A percentile compares a stretch with the other conserved stretches of the same genome.
phyloP scores from a whole-genome alignment of 1,140 invertebrate species.

The Colletes gigas region DNA sequence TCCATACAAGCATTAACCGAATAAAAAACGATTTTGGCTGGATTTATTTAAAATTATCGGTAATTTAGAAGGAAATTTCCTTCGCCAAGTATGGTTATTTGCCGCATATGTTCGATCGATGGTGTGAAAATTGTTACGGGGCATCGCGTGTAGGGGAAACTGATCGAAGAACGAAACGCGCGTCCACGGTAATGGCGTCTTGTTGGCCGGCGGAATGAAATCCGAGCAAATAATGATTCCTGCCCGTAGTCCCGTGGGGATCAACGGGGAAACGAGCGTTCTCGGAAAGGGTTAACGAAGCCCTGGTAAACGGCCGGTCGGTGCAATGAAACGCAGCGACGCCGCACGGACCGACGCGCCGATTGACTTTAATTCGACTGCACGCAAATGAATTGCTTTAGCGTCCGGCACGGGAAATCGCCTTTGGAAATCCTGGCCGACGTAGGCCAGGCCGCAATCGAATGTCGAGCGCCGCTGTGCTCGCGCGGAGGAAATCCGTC shows the following conservation, averaged over 20 bases:
- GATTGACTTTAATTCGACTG: slow-evolving; percentile 59
- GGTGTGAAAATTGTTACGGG: too few species aligned
- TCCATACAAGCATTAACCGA: too few species aligned
- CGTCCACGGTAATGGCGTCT: too few species aligned
- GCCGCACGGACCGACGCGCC: slow-evolving; percentile 14
- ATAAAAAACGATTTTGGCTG: too few species aligned
- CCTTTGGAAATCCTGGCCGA: slow-evolving; percentile 57
- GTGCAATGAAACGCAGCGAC: slow-evolving; percentile 22
- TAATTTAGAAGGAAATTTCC: too few species aligned
- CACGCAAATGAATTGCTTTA: slow-evolving; percentile 68
- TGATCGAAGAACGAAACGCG: too few species aligned
- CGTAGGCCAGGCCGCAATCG: slow-evolving; percentile 49
- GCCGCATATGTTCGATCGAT: too few species aligned
- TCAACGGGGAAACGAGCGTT: not conserved
- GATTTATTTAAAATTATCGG: too few species aligned
- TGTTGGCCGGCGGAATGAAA: not conserved
- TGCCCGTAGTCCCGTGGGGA: not conserved
- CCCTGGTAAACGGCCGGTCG: slow-evolving; percentile 41
- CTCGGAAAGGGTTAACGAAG: slow-evolving; percentile 14
- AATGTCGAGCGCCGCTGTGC: slow-evolving; percentile 42
- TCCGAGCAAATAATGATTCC: not conserved
- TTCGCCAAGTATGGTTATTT: too few species aligned
- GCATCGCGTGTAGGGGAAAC: too few species aligned
- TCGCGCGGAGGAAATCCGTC: slow-evolving; percentile 42
- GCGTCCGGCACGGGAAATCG: slow-evolving; percentile 51